Base-by-base conservation (phyloP, 1,140 invertebrate species). In the Caerostris extrusa region DNA sequence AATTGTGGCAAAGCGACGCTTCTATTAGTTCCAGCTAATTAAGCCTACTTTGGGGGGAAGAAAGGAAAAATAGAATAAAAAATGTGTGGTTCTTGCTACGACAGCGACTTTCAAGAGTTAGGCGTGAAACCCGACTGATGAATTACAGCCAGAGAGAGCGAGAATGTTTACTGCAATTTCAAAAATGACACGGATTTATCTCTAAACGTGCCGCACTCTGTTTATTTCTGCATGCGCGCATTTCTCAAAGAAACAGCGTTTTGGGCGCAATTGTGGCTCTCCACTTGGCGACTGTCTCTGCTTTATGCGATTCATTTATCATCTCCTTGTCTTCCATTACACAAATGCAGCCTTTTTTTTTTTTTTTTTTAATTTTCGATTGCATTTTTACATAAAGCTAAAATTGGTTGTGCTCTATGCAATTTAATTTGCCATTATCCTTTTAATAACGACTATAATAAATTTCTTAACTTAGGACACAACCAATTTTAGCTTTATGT, bases 11-110 rank as follows among this genome's bases (percentile, higher is more conserved):
- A 57, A 93, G 64, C 12, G 57, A 64, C 56, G 60, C 83, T 60
- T 93, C 86, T 93, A 88, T 93, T 93, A 93, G 92, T 93, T 93
- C 92, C 92, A 81, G 92, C 69, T 86, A 93, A 93, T 93, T 93
- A 93, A 69, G 92, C 56, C 17, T 60, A 50, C 10, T 50, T 14
- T 14, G 56, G 7, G 61, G 53, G 55, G 57, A 85, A 92, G 34
- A 69, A 85, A 92, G 34, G 10, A 14, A 56, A 61, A 71, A 53
- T n/a, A 55, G 34, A 85, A 67, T 53, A 67, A 92, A 89, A 89
- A 88, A 7, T 17, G 50, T 12, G 53, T 10, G 1, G 53, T 81
- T 61, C 17, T 56, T 82, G 92, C 92, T 19, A 93, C 14, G 55
- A 50, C 67, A 71, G 86, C 85, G 56, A 64, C 19, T 93, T 34